These are phyloP conservation scores for Dermolepida albohirtum DNA, from an alignment of 2,888 invertebrate species.

Conservation along the genomic window DNA sequence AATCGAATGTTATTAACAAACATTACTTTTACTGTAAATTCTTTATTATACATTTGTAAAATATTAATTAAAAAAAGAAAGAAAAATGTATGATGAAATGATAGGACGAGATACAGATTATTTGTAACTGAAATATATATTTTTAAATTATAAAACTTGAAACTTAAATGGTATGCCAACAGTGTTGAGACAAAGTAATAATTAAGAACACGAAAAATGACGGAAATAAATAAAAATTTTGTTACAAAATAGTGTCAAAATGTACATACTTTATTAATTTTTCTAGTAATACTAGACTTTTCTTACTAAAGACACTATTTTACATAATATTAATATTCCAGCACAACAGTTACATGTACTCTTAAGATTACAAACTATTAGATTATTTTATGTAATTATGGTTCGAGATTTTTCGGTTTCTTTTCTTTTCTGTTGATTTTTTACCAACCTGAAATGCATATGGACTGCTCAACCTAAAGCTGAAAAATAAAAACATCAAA, in stretches of 20 bases:
- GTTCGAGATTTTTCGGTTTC: slow-evolving; percentile 52
- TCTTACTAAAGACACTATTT: slow-evolving; percentile 57
- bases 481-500: slow-evolving; percentile 59
- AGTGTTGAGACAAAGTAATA: slow-evolving; percentile 5
- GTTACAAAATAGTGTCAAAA: slow-evolving; percentile 49
- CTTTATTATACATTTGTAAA: slow-evolving; percentile 44
- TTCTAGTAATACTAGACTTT: slow-evolving; percentile 54
- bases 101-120: slow-evolving; percentile 30
- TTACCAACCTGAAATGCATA: slow-evolving; percentile 46
- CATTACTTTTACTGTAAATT: slow-evolving; percentile 39
- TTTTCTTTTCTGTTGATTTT: slow-evolving; percentile 51
- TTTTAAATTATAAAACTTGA: too few relatives aligned
- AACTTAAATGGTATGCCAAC: too few relatives aligned
- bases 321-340: slow-evolving; percentile 60
- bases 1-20: slow-evolving; percentile 28
- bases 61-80: slow-evolving; percentile 40
- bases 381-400: slow-evolving; percentile 57
- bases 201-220: slow-evolving; percentile 25
- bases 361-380: slow-evolving; percentile 61
- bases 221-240: slow-evolving; percentile 47
- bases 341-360: slow-evolving; percentile 61
- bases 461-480: slow-evolving; percentile 62
- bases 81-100: slow-evolving; percentile 34
- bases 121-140: too few relatives aligned
- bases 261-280: slow-evolving; percentile 49